Evolutionary conservation across 2,888 invertebrate genomes (phyloP), one percentile per base, ranked within the genome.

Genomic region (Proisotoma minuta): DNA sequence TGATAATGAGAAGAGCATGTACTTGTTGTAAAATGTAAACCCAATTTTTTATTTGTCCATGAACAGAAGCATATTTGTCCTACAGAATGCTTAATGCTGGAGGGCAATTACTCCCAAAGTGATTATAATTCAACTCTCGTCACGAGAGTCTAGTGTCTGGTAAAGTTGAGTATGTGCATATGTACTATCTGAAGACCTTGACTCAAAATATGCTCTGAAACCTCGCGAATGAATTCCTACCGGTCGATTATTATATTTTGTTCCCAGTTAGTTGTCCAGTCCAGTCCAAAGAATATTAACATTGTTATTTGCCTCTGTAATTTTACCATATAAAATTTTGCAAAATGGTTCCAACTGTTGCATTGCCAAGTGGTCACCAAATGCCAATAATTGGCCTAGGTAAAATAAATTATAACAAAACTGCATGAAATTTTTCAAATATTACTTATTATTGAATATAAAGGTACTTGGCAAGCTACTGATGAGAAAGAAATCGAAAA

Each of bases 351-450:
- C n/a, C n/a, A n/a, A n/a, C 51, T n/a, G 43, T 43, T 18, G 43
- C 15, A 39, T 58, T 64, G 23, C 20, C 47, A 28, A 65, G 65
- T 47, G 87, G 87, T 1, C 79, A 83, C 53, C 81, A 79, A 63
- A 85, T 89, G 83, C 88, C 89, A 5, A 79, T 83, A 53, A 78
- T 89, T 53, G 89, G 89, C 56, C 85, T 86, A 75, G 89, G 89
- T 49, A 49, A 49, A 24, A 10, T 34, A 47, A 47, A n/a, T 5
- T 34, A 34, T 12, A 48, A 18, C 20, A 48, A 48, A n/a, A n/a
- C n/a, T 34, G 39, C 39, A 12, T 15, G 10, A 34, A 15, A 10
- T 34, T 34, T 18, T 10, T n/a, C n/a, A 34, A 34, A 34, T 8
- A 8, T 18, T 48, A 5, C 22, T 43, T 43, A 20, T 43, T 18